Evolutionary conservation across 2,888 invertebrate species (phyloP), one percentile per base, ranked within the genome.

Genomic region (Pseudoips prasinana): DNA sequence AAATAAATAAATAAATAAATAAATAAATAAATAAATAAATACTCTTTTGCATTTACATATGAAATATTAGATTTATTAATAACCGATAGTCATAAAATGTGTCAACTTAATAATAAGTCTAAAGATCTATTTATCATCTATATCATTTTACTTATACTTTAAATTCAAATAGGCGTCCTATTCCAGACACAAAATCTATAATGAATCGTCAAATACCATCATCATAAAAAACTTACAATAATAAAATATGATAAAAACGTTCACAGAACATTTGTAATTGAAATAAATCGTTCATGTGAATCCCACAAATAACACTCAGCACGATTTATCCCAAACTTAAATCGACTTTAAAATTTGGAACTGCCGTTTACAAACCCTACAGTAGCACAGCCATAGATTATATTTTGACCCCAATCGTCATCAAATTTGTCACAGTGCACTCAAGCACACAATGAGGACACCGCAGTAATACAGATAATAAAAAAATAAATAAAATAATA

Each of bases 361-460:
- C 74, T 77, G 64, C 72, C 85, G 74, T 81, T 82, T 80, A 78
- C 70, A 64, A 36, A 55, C 72, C 80, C 83, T 68, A 60, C 56
- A 56, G 46, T 71, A 79, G 83, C 68, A 60, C 56, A 57, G 46
- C 69, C 57, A 86, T 87, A 86, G 71, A 85, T 87, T 84, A 85
- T 70, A 57, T 40, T 56, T 72, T 84, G 82, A 86, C 88, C 86
- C 85, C 81, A 75, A 75, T 74, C 70, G 80, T 84, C 84, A 82
- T 86, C 85, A 82, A 88, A 88, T 88, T 88, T 88, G 88, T 88
- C 88, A 88, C 88, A 88, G 85, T 68, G 78, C 78, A 86, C 86
- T 86, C 81, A 71, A 82, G 60, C 71, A 37, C 55, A 87, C 86
- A 87, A 87, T 77, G 66, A 69, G 68, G 73, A 75, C 56, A 64